Evolutionary conservation across 2,797 vertebrate species (phyloP).

Genomic region (Malurus splendens): DNA sequence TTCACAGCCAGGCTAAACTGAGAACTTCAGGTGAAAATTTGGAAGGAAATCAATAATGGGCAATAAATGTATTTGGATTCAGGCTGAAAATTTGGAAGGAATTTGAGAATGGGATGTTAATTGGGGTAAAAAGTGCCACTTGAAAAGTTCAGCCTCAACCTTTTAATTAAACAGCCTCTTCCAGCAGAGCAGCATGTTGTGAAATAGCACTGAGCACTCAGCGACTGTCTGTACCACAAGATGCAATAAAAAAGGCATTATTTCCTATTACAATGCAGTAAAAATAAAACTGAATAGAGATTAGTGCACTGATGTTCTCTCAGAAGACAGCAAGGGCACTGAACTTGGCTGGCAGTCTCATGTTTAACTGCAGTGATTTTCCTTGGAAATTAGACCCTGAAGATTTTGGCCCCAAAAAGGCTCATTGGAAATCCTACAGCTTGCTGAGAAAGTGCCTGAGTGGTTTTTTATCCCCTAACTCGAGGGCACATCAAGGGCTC

Average conservation of each 20-base stretch:
- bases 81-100: neutral
- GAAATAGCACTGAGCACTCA: neutral
- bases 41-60: neutral
- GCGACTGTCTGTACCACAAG: neutral
- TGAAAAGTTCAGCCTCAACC: neutral
- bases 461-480: neutral
- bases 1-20: neutral
- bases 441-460: neutral
- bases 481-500: neutral
- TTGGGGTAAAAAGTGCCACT: neutral
- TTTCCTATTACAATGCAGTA: neutral
- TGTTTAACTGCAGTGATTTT: neutral
- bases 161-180: neutral
- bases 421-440: neutral
- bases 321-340: neutral
- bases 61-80: neutral
- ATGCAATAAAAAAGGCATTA: neutral
- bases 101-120: neutral
- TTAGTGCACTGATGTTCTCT: neutral
- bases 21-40: neutral
- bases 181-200: neutral
- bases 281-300: neutral
- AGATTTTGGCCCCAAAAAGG: neutral
- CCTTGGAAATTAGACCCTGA: neutral
- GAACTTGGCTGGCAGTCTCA: neutral